phyloP scores from a whole-genome alignment of 2,888 invertebrate species.

The Sarcophaga variegata region DNA sequence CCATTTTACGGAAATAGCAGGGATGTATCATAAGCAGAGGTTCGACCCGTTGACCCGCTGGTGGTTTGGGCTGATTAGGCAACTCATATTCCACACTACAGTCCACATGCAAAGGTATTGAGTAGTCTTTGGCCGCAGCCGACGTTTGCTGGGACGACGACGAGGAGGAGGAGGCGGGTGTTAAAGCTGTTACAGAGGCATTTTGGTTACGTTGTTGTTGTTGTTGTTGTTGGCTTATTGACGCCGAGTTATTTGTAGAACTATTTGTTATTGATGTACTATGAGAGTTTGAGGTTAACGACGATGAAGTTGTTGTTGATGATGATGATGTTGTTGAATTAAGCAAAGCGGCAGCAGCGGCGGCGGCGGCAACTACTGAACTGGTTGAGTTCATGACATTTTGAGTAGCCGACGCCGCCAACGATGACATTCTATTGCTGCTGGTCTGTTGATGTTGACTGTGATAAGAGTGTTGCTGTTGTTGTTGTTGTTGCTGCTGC shows the following conservation, averaged over 20 bases:
- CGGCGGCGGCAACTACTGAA: constrained; percentile 68
- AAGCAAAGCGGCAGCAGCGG: constrained; percentile 69
- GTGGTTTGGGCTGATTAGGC: constrained; percentile 93
- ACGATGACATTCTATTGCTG: constrained; percentile 65
- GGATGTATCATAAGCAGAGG: constrained; percentile 95
- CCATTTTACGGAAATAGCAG: constrained; percentile 93
- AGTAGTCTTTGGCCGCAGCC: constrained; percentile 86
- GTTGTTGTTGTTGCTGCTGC: constrained; percentile 67
- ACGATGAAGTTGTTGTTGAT: constrained; percentile 69
- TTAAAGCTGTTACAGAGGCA: constrained; percentile 70
- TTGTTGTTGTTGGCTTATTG: constrained; percentile 34
- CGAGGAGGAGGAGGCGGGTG: constrained; percentile 65
- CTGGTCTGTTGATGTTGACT: constrained; percentile 56
- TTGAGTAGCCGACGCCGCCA: constrained; percentile 70
- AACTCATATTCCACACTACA: constrained; percentile 96
- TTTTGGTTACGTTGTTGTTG: constrained; percentile 68
- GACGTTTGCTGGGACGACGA: constrained; percentile 58
- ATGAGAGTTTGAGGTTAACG: constrained; percentile 42
- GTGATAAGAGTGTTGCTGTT: constrained; percentile 68
- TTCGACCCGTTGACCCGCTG: constrained; percentile 91
- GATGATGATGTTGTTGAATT: constrained; percentile 66
- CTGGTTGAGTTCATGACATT: constrained; percentile 57
- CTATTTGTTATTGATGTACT: constrained; percentile 65
- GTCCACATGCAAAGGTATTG: constrained; percentile 93
- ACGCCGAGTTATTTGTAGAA: constrained; percentile 66